Base-by-base conservation (phyloP, 2,113 vertebrate genomes). In the Xiphophorus hellerii region DNA sequence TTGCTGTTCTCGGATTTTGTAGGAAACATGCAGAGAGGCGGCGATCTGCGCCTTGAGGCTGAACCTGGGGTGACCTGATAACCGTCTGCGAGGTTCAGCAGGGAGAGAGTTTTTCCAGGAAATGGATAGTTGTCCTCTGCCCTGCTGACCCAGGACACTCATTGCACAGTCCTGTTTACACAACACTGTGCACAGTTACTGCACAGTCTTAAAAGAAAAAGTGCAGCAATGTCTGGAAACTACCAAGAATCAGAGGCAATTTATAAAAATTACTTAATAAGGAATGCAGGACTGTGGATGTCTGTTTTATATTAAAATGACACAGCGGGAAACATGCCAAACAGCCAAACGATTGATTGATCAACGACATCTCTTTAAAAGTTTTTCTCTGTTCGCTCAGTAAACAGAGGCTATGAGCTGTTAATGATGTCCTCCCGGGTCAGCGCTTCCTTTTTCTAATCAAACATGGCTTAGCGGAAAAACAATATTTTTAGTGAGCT, bases 31-130 rank as follows among this genome's bases (percentile, higher is more conserved):
- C 76, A 78, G 76, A 77, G 81, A 62, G 65, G 65, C 80, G 35
- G 72, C 4, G 1, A 31, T 69, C 70, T 74, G 37, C 71, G 51
- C 77, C 86, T 78, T 1, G 65, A 70, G 72, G 78, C 68, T 93
- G 85, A 91, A 91, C 90, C 83, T 64, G 2, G 6, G n/a, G 28
- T 88, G 89, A 92, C 91, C 90, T 88, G 85, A 76, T 80, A 83
- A 77, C 73, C 77, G 84, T 28, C 78, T 76, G 78, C 77, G 74
- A 76, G 83, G 83, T 90, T 69, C 73, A 74, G 60, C 54, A 65
- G 62, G 78, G 74, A 62, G 70, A 72, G 51, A 72, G 44, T 79
- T 88, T 48, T 71, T 84, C 66, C 76, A 73, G 82, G 86, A 90
- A 87, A 85, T 76, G 35, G 83, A 88, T 86, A 71, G 82, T 76